Base-by-base conservation (phyloP, 1,140 invertebrate genomes). In the Agrypnia vestita region DNA sequence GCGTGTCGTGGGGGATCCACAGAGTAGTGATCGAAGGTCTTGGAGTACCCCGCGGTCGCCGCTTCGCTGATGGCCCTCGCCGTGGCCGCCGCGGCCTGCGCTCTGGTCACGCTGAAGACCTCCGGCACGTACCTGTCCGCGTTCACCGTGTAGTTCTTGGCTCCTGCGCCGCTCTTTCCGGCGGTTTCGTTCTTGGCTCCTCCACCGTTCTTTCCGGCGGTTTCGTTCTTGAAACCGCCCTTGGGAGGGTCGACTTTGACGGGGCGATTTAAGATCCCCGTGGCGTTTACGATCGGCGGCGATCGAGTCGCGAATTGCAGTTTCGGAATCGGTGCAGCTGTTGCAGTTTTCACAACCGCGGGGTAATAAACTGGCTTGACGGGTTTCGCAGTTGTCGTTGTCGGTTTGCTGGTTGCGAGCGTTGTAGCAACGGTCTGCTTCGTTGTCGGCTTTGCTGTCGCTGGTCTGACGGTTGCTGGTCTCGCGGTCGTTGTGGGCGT, bases 281-380 rank as follows among this genome's bases (percentile, higher is more conserved):
- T 79, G 6, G 46, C 69, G n/a, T 76, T 80, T 21, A 49, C 78
- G 11, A 74, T 43, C 1, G 69, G 69, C 21, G 76, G 67, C 3
- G 80, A 35, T 7, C 55, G 43, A 0, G 80, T 81, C 0, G 21
- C 46, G 17, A 80, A 69, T 25, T 55, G 17, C 43, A 80, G 46
- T 19, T 11, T 51, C 11, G 69, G 78, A 15, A 35, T 35, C 6
- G 35, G 55, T 44, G 17, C 15, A 21, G 12, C 4, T 3, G 7
- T 51, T 43, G 15, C 0, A 21, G 3, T 51, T 49, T 21, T 51
- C 8, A 17, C n/a, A n/a, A n/a, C 12, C 4, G 51, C 17, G 12
- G 51, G 12, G 12, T 11, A 53, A 53, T 12, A 4, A 10, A 67
- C n/a, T 44, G 13, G 9, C 43, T 25, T 17, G 1, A 35, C 9